phyloP scores from a whole-genome alignment of 1,140 invertebrate genomes.

The Temnothorax curvispinosus region DNA sequence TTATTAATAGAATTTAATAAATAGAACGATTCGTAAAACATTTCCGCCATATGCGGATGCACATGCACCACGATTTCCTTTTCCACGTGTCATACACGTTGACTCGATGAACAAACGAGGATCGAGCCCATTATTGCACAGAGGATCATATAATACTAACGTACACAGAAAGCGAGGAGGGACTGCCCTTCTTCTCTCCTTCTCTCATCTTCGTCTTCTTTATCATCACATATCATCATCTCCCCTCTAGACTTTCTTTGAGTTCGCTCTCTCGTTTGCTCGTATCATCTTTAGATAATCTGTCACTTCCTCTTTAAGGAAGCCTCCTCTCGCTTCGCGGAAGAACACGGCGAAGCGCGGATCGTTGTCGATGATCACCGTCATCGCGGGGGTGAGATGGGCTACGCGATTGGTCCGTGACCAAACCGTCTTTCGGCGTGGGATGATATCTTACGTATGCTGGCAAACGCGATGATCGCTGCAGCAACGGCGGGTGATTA shows the following conservation, averaged over 20 bases:
- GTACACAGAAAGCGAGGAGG: constrained; percentile 58
- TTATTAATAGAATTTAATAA: constrained; percentile 31
- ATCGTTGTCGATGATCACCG: constrained; percentile 43
- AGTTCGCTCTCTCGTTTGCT: constrained; percentile 30
- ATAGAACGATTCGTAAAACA: background rate
- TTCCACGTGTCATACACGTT: background rate
- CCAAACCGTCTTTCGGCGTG: constrained; percentile 9
- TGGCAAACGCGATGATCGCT: constrained; percentile 20
- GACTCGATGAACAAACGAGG: constrained; percentile 40
- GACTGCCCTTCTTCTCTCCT: background rate
- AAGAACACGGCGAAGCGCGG: constrained; percentile 11
- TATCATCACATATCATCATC: constrained; percentile 49
- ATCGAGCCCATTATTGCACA: constrained; percentile 70
- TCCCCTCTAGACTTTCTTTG: constrained; percentile 42
- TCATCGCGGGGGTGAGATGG: constrained; percentile 72
- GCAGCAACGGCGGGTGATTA: background rate
- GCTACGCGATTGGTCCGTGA: constrained; percentile 67
- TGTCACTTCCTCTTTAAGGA: background rate
- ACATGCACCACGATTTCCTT: constrained; percentile 8
- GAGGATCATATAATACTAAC: constrained; percentile 73
- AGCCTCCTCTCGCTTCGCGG: background rate
- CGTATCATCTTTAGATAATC: constrained; percentile 3
- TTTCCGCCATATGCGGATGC: background rate
- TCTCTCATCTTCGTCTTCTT: background rate
- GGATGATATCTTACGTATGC: constrained; percentile 40